Evolutionary conservation across 2,888 invertebrate species (phyloP), one percentile per base, ranked within the genome.

Genomic region (Eristalis intricaria): DNA sequence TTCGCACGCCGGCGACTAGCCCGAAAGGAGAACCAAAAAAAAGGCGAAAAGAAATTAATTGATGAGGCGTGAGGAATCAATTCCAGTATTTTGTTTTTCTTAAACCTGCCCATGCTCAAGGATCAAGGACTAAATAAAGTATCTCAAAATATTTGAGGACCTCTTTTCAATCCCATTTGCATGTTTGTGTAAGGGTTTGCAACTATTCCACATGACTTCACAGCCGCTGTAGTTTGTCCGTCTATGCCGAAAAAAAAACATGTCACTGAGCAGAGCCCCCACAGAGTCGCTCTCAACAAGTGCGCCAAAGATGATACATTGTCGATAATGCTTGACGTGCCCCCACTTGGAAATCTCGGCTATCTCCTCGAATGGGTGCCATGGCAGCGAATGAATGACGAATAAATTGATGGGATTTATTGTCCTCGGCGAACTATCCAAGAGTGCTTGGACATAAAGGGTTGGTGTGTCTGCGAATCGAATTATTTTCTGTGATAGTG

Each of bases 191-290:
- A 58, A 76, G 50, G 70, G 56, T 40, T 71, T 69, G 76, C 81
- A 82, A 76, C 65, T 71, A 70, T 83, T 83, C 77, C 83, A 83
- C 76, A 83, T 71, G 71, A 77, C 66, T 66, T 61, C 76, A 77
- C 77, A 38, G 40, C 70, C 60, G 3, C 26, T 1, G 43, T 15
- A 22, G 78, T 19, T 58, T 38, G 29, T 56, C 64, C 78, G 56
- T 64, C 78, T 78, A 40, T 23, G 43, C 69, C 26, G 4, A n/a
- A 11, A 13, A 22, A 43, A 26, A 64, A 68, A 50, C 58, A 15
- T 69, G 64, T 70, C 76, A 82, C 70, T 65, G 76, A 82, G 82
- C 70, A 10, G 75, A 75, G 70, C 70, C 75, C 43, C 50, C 43
- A 15, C 15, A 50, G 19, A 58, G 61, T 56, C 60, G 15, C 76